phyloP scores from a whole-genome alignment of 2,888 invertebrate species.

The Lysandra bellargus region DNA sequence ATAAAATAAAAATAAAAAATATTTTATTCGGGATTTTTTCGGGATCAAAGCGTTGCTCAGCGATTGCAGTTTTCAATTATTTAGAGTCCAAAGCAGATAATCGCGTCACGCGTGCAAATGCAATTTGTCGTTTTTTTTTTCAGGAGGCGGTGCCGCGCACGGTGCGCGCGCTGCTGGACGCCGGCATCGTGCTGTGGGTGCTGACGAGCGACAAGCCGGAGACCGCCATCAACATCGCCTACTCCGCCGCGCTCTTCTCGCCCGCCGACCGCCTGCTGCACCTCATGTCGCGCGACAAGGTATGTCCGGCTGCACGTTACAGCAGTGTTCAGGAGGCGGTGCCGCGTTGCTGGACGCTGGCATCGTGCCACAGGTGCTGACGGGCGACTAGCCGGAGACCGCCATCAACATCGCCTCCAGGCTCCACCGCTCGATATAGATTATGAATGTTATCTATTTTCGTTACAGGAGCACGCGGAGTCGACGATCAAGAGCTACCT shows the following conservation, averaged over 20 bases:
- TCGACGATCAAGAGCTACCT: constrained; percentile 80
- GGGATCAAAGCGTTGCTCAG: too few relatives aligned
- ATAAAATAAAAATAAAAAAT: constrained; percentile 73
- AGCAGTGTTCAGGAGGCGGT: too few relatives aligned
- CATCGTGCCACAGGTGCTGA: constrained; percentile 93
- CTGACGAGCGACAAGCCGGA: constrained; percentile 98
- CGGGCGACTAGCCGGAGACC: constrained; percentile 98
- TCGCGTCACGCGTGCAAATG: too few relatives aligned
- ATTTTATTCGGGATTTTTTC: constrained; percentile 64
- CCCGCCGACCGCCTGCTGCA: constrained; percentile 89
- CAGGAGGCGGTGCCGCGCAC: constrained; percentile 95
- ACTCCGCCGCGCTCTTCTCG: constrained; percentile 92
- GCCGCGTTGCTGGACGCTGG: constrained; percentile 87
- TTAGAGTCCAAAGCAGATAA: too few relatives aligned
- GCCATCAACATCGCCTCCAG: constrained; percentile 94
- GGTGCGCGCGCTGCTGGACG: constrained; percentile 86
- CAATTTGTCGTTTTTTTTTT: too few relatives aligned
- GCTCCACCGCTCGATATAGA: constrained; percentile 86
- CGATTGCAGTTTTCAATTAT: too few relatives aligned
- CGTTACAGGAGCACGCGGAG: constrained; percentile 83
- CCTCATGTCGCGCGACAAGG: constrained; percentile 89
- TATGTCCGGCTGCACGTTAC: constrained; percentile 17
- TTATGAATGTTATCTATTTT: background rate
- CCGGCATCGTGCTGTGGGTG: constrained; percentile 92
- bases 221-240: constrained; percentile 97